Evolutionary conservation across 2,797 vertebrate genomes (phyloP).

Genomic region (Cossypha dichroa): DNA sequence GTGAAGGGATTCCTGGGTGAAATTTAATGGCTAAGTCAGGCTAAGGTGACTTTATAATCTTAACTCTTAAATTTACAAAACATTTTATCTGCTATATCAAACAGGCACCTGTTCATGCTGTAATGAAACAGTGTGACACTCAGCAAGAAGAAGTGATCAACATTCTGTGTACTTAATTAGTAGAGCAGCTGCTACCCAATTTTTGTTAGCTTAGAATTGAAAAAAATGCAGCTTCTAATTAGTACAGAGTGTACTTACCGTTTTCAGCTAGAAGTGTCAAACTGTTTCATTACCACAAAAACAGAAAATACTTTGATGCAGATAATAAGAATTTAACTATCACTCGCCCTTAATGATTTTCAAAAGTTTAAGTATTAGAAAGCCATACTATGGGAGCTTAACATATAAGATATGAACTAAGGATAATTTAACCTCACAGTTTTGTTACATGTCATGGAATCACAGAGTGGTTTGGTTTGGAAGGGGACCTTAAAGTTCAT

Average conservation of each 20-base stretch:
- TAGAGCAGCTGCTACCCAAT: slow-evolving; percentile 51
- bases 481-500: neutral
- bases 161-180: slow-evolving; percentile 47
- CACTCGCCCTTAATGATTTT: neutral
- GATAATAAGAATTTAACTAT: slow-evolving; percentile 24
- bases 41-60: neutral
- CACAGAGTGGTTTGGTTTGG: neutral
- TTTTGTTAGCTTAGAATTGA: slow-evolving; percentile 25
- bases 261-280: slow-evolving; percentile 32
- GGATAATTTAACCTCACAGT: neutral
- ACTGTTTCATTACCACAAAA: slow-evolving; percentile 32
- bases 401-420: neutral
- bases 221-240: slow-evolving; percentile 48
- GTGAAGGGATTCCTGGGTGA: neutral
- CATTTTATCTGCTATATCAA: neutral
- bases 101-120: neutral
- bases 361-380: neutral
- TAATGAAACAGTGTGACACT: slow-evolving; percentile 6
- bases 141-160: slow-evolving; percentile 19
- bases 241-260: slow-evolving; percentile 13
- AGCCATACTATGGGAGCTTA: neutral
- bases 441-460: neutral
- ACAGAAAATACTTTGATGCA: neutral
- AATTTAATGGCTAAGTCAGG: neutral
- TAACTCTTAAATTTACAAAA: slow-evolving; percentile 4